Base-by-base conservation (phyloP, 2,888 invertebrate species). In the Drosophila dives region DNA sequence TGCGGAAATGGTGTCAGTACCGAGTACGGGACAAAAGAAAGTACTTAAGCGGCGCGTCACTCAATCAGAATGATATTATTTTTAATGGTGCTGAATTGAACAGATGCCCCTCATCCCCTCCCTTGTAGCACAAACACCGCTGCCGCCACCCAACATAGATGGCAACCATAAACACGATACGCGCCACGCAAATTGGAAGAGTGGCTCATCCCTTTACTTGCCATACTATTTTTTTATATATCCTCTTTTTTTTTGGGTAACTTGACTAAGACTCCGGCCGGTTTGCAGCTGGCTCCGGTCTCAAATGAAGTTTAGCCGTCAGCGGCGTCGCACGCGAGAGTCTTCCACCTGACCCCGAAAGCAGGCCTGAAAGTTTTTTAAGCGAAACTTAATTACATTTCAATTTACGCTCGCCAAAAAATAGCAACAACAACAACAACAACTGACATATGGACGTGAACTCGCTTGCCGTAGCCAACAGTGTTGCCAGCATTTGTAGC, bases 61-160 rank as follows among this genome's bases (percentile, higher is more conserved):
- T 90, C 88, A 88, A 88, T 90, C 90, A 90, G 75, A 89, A 84
- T 80, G 86, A 89, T 89, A 88, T 90, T 88, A 88, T 83, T 90
- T 88, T 86, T 89, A 90, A 90, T 88, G 90, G 90, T 72, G 76
- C 61, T 69, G 83, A 86, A 86, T 79, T 78, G 72, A 80, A 59
- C 58, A 45, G 26, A 17, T 50, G 26, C 33, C 56, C 50, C 45
- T 0, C 32, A 23, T 33, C 17, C 29, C 1, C 2, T 20, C 10
- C 4, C 12, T 2, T 5, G 15, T 23, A 45, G 23, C 23, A 4
- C 8, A 23, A 45, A 23, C 15, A 3, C 45, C 4, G 15, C 7
- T 17, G 7, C 15, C 45, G 51, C 33, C 15, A 15, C 34, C 26
- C 63, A 62, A 64, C 69, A 72, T 64, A 70, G 59, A 70, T 66